Percentiles rank a stretch among this genome's conserved stretches.
phyloP scores from a whole-genome alignment of 2,113 vertebrate species.

The Hippolais icterina region DNA sequence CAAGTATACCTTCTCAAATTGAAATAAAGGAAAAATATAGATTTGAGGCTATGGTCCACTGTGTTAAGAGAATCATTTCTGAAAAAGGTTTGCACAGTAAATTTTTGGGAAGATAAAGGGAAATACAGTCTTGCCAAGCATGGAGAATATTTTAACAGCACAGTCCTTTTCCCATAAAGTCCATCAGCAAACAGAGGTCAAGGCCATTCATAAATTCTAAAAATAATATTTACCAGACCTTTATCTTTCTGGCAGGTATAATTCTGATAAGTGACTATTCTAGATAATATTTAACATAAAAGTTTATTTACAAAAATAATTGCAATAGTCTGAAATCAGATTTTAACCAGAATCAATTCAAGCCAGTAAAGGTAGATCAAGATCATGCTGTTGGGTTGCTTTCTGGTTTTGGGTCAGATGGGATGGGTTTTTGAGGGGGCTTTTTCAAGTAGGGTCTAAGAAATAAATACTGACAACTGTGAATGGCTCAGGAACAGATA shows the following conservation, averaged over 20 bases:
- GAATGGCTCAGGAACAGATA: background rate
- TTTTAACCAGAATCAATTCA: slow-evolving; percentile 31
- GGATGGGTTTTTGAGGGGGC: accelerated
- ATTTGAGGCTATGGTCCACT: background rate
- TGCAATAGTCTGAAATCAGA: slow-evolving; percentile 24
- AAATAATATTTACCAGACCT: slow-evolving; percentile 64
- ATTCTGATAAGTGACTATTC: slow-evolving; percentile 46
- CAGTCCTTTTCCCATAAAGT: background rate
- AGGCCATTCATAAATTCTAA: slow-evolving; percentile 61
- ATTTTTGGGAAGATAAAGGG: background rate
- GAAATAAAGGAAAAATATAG: background rate
- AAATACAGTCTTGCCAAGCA: background rate
- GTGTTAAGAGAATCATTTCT: background rate
- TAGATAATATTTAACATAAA: slow-evolving; percentile 63
- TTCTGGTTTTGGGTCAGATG: background rate
- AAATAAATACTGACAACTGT: background rate
- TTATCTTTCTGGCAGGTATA: slow-evolving; percentile 49
- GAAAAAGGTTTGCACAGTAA: background rate
- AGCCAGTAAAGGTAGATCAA: background rate
- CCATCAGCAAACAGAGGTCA: slow-evolving; percentile 33
- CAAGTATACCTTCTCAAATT: background rate
- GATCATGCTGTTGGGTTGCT: background rate
- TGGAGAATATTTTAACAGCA: slow-evolving; percentile 1
- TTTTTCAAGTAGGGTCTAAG: background rate
- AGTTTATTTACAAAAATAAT: slow-evolving; percentile 61